These are phyloP conservation scores for Syrphus vitripennis DNA, from an alignment of 2,888 invertebrate genomes.

Conservation along the genomic window DNA sequence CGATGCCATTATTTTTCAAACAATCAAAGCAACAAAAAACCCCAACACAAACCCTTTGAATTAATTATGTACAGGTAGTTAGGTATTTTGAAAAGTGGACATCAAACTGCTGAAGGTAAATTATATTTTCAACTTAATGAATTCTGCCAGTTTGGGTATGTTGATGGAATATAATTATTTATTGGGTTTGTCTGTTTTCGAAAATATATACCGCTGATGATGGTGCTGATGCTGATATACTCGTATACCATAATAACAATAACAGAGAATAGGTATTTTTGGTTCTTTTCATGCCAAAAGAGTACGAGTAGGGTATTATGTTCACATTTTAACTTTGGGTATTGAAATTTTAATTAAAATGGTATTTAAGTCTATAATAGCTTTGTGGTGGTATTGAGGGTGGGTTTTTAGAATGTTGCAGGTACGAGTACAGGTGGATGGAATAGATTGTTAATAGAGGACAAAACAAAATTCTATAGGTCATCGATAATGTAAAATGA, in stretches of 20 bases:
- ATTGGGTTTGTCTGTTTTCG: background rate
- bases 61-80: too few relatives aligned
- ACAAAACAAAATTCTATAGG: background rate
- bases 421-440: background rate
- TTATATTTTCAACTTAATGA: slow-evolving; percentile 9
- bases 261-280: slow-evolving; percentile 35
- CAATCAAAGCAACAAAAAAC: background rate
- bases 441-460: background rate
- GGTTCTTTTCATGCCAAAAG: slow-evolving; percentile 12
- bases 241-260: background rate
- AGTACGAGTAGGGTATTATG: background rate
- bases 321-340: slow-evolving; percentile 9
- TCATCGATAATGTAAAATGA: too few relatives aligned
- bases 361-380: background rate
- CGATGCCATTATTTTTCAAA: too few relatives aligned
- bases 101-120: background rate
- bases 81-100: background rate
- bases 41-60: background rate
- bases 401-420: background rate
- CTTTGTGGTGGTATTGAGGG: background rate
- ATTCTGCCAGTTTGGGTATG: background rate
- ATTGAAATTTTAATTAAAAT: slow-evolving; percentile 58
- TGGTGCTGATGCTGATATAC: background rate
- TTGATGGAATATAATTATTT: slow-evolving; percentile 28
- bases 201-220: background rate